Conservation (phyloP, 2,888 invertebrate genomes). For the Stomorhina lunata region DNA sequence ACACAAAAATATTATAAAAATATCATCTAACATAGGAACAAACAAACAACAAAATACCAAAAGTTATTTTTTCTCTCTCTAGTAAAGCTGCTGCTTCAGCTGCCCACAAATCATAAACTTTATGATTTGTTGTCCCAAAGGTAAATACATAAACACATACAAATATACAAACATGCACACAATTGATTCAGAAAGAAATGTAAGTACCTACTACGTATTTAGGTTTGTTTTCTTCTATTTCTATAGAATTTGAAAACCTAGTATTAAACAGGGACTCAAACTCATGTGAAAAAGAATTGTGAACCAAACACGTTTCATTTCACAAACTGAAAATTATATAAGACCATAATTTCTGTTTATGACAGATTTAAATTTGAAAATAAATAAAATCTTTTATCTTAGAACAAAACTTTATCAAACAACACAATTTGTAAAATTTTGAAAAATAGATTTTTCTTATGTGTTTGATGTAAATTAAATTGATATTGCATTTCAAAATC, state of each 20-base stretch:
- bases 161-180: background rate
- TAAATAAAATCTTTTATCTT: background rate
- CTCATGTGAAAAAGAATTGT: too few relatives aligned
- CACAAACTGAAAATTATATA: background rate
- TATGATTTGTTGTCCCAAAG: slow-evolving; percentile 70
- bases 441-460: background rate
- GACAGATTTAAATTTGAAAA: background rate
- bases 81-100: slow-evolving; percentile 42
- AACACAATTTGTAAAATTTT: background rate
- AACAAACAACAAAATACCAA: slow-evolving; percentile 9
- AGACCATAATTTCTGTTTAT: background rate
- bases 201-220: too few relatives aligned
- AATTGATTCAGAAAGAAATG: background rate
- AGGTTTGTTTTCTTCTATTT: too few relatives aligned
- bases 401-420: background rate
- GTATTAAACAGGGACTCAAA: too few relatives aligned
- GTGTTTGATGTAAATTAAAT: too few relatives aligned
- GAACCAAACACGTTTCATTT: too few relatives aligned
- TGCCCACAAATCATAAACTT: slow-evolving; percentile 65
- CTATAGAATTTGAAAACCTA: too few relatives aligned
- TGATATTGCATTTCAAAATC: too few relatives aligned
- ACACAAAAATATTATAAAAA: background rate
- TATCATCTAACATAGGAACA: background rate
- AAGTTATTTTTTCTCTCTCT: slow-evolving; percentile 16
- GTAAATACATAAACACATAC: slow-evolving; percentile 65